Evolutionary conservation across 2,797 vertebrate species (phyloP), one percentile per base, ranked within the genome.

Genomic region (Ceryle rudis): DNA sequence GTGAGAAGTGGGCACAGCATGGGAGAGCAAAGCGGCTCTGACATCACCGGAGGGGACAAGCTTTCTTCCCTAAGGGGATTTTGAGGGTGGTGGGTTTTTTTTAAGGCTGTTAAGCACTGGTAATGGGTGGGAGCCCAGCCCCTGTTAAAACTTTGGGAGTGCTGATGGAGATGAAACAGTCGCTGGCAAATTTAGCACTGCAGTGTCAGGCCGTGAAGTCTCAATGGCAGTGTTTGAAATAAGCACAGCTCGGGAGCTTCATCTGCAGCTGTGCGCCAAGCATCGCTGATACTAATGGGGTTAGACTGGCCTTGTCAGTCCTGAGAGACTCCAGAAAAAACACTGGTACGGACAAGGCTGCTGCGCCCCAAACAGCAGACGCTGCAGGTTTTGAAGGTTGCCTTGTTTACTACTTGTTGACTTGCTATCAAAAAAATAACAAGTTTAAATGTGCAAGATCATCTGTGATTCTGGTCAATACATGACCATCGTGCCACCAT

Each of bases 331-430:
- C 55, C 37, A 85, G 67, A 73, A 92, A 33, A 95, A 80, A 28
- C 14, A 35, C 18, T 14, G 41, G 14, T 35, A 16, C 3, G 4
- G 64, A 49, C 51, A 91, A 93, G 60, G 67, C 83, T 19, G 2
- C 41, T 49, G 58, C 0, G 1, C 51, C 77, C 42, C 60, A n/a
- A 70, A 80, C 2, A 9, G 74, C 81, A 85, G 55, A 73, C 13
- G 1, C 35, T 51, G 70, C 77, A 47, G 28, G 69, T 95, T 96
- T 80, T 90, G 77, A 81, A 81, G 65, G 47, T 31, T 79, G 54
- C 8, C 39, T 90, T 91, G 67, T 71, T 86, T 85, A 71, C 28
- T 65, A 9, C 46, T 86, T 82, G 70, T 69, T 94, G 78, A 25
- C 22, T 90, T 41, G 14, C 41, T 41, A 15, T 41, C 14, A 41